Conservation (phyloP, 2,113 vertebrate species). For the Sula dactylatra region DNA sequence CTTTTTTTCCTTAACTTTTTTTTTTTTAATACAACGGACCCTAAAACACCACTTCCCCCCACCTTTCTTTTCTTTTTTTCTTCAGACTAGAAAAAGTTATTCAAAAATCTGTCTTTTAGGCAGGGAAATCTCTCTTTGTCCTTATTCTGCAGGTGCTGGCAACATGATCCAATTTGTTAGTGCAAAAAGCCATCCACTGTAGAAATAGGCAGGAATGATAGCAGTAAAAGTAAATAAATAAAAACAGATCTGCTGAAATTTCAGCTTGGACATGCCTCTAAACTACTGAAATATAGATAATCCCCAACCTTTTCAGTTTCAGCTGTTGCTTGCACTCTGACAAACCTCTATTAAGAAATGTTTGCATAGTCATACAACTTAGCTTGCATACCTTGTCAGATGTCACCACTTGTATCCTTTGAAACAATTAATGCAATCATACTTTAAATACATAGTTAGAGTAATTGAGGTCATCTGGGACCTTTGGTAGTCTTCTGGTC, state of each 20-base stretch:
- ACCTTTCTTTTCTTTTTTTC: neutral
- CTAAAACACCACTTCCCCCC: neutral
- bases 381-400: neutral
- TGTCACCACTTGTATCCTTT: neutral
- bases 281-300: conserved; percentile 15
- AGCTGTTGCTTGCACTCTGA: neutral
- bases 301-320: neutral
- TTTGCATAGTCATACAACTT: neutral
- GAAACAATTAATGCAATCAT: neutral
- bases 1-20: neutral
- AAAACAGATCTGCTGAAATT: conserved; percentile 25
- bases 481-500: neutral
- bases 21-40: neutral
- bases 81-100: neutral
- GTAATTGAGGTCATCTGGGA: neutral
- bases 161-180: conserved; percentile 41
- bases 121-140: neutral
- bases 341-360: neutral
- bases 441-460: neutral
- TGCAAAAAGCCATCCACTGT: conserved; percentile 40
- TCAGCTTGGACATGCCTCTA: neutral
- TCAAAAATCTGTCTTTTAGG: conserved; percentile 18
- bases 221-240: conserved; percentile 33
- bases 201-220: conserved; percentile 41
- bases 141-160: conserved; percentile 55